These are phyloP conservation scores for Mesodorylaimus sp. DNA, from an alignment of 2,888 invertebrate genomes.

Conservation along the genomic window DNA sequence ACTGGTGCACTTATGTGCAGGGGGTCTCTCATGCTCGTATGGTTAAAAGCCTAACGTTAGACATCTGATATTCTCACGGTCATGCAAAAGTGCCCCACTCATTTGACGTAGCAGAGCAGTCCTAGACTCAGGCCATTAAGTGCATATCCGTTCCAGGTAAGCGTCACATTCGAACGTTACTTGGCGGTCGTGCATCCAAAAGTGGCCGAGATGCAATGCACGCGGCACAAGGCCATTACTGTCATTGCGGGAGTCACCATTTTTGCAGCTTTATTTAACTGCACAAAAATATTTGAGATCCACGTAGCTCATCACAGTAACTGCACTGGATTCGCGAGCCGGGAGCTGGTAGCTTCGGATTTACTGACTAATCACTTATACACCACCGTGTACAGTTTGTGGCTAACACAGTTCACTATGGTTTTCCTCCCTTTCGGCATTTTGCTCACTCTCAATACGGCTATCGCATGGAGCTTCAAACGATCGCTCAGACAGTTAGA, in stretches of 20 bases:
- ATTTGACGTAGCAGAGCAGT: too few relatives aligned
- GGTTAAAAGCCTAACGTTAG: too few relatives aligned
- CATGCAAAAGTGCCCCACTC: too few relatives aligned
- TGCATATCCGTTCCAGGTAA: too few relatives aligned
- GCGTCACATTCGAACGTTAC: slow-evolving; percentile 25
- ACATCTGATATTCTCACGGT: too few relatives aligned
- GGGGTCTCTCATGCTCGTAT: too few relatives aligned
- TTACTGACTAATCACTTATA: slow-evolving; percentile 28
- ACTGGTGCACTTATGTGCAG: too few relatives aligned
- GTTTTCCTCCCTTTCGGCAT: slow-evolving; percentile 76
- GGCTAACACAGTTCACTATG: slow-evolving; percentile 81
- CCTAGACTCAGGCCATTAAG: too few relatives aligned
- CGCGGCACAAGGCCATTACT: background rate
- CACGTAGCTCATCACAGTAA: background rate
- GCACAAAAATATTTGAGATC: slow-evolving; percentile 1
- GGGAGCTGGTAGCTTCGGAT: background rate
- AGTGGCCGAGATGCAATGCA: background rate
- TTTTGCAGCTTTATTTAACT: background rate
- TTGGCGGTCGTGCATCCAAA: slow-evolving; percentile 21
- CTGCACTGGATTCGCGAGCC: background rate
- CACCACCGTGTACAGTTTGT: slow-evolving; percentile 63
- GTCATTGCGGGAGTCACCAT: background rate
- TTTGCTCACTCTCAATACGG: slow-evolving; percentile 67
- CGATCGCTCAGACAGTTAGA: slow-evolving; percentile 72
- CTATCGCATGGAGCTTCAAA: slow-evolving; percentile 73